Base-by-base conservation (phyloP, 2,797 vertebrate species). In the Atherinosoma microstoma region DNA sequence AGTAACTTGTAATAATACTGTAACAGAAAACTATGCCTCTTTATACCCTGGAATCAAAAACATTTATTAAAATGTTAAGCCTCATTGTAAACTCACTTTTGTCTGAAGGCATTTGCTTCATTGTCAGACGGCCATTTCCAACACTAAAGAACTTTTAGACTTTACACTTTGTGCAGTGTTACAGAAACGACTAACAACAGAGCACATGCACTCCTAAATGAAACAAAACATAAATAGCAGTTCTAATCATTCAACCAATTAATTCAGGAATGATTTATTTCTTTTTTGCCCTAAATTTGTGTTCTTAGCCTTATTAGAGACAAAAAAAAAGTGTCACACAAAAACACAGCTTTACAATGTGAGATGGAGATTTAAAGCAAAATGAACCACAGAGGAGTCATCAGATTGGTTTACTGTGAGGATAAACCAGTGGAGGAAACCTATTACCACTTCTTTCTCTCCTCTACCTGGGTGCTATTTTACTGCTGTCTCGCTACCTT, bases 401-500 rank as follows among this genome's bases (percentile, higher is more conserved):
- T 54, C 51, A 4, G 51, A 24, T 61, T 42, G 36, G 66, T 49
- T 72, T 62, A 69, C 77, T 81, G 80, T 89, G 83, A 27, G 73
- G 75, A 80, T 68, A 47, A 76, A 63, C 64, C 42, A 54, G 15
- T 16, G 10, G 40, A 70, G 8, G 67, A 49, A 70, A 40, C 38
- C 27, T 1, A 20, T 15, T 34, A 53, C n/a, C 42, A 53, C 51
- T 24, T 16, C 18, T 51, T 15, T 49, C 51, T 24, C 22, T 60
- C 54, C 35, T 30, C 30, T 72, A 57, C 47, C 47, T 38, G 18
- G 18, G 6, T 53, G 51, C 51, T 20, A 57, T 16, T 27, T 51
- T 42, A 29, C 70, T 78, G 67, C 60, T 66, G 64, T 80, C 42
- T 45, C 13, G 2, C 18, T 20, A 45, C 1, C 42, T 45, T 70